These are phyloP conservation scores for Periophthalmodon schlosseri DNA, from an alignment of 2,113 vertebrate species.

Conservation along the genomic window DNA sequence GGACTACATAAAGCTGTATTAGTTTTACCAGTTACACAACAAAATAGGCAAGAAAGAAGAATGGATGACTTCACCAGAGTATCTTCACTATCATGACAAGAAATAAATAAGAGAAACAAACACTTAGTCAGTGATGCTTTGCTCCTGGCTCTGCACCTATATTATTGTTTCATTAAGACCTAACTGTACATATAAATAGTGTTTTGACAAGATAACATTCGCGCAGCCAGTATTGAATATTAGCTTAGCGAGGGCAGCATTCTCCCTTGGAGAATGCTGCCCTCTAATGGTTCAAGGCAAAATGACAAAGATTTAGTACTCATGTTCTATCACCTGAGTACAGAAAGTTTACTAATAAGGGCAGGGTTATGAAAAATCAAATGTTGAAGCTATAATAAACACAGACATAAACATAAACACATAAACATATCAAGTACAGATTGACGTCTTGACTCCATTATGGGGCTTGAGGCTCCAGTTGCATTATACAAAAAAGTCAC, in stretches of 20 bases:
- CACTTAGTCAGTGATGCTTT: not conserved
- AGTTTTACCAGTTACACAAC: not conserved
- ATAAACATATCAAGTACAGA: too few species aligned
- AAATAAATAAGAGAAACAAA: not conserved
- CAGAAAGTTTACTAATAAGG: too few species aligned
- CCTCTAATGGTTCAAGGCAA: slow-evolving; percentile 51
- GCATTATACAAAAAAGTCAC: too few species aligned
- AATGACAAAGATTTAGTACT: not conserved
- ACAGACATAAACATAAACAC: too few species aligned
- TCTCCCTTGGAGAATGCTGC: slow-evolving; percentile 70
- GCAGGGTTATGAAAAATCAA: not conserved
- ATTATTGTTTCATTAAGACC: not conserved
- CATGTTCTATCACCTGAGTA: not conserved
- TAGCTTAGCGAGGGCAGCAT: too few species aligned
- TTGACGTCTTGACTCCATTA: too few species aligned
- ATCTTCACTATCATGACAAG: not conserved
- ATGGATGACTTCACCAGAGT: not conserved
- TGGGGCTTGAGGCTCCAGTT: too few species aligned
- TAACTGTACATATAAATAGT: not conserved
- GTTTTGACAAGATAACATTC: not conserved
- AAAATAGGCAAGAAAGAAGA: not conserved
- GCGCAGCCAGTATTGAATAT: not conserved
- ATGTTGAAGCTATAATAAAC: not conserved
- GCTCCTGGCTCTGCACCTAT: not conserved
- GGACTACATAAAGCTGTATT: not conserved